Conservation (phyloP, 2,888 invertebrate genomes). For the Oasisia sp. region DNA sequence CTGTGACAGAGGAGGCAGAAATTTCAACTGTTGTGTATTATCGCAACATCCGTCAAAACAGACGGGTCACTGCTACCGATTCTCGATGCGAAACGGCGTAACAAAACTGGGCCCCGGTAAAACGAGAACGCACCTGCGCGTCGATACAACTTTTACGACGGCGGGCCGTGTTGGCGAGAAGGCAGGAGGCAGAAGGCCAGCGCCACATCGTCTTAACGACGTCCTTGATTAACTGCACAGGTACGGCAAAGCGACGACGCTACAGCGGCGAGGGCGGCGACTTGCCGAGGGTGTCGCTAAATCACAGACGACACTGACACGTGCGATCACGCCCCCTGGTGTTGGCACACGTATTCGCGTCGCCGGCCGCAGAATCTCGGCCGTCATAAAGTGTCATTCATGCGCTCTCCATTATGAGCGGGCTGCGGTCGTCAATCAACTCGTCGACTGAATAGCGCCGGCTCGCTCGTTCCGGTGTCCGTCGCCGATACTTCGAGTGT, state of each 20-base stretch:
- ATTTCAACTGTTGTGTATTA: background rate
- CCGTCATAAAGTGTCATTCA: background rate
- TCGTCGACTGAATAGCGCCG: background rate
- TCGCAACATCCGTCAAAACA: background rate
- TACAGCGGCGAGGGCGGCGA: background rate
- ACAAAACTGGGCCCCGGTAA: background rate
- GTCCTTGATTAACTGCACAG: background rate
- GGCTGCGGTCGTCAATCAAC: background rate
- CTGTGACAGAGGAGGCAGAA: no score
- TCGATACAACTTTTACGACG: background rate
- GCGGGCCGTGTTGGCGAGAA: background rate
- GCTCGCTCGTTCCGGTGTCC: background rate
- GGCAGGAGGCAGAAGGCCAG: background rate
- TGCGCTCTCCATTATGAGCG: background rate
- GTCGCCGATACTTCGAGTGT: background rate
- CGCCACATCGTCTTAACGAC: background rate
- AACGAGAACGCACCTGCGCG: background rate
- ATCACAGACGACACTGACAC: background rate
- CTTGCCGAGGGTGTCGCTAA: conserved; percentile 8
- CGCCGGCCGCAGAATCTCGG: background rate
- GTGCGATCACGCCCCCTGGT: background rate
- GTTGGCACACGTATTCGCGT: background rate
- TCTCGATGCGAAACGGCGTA: background rate
- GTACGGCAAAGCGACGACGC: background rate
- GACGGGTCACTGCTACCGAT: background rate